These are phyloP conservation scores for Centruroides sculpturatus DNA, from an alignment of 1,140 invertebrate species.

Conservation along the genomic window DNA sequence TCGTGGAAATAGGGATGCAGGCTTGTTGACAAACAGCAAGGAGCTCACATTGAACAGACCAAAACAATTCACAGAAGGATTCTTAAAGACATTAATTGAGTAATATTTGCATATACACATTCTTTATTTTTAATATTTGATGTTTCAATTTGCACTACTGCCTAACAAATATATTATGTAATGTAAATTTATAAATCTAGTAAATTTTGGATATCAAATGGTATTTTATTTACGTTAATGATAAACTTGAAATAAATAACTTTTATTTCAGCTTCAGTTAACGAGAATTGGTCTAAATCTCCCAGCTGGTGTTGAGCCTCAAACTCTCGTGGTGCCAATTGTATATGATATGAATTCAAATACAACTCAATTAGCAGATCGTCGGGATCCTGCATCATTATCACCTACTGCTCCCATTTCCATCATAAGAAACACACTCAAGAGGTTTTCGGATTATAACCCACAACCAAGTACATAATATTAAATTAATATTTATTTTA, in stretches of 20 bases:
- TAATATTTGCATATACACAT: too few species aligned
- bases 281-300: constrained; percentile 51
- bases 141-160: too few species aligned
- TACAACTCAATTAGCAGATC: constrained; percentile 62
- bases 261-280: constrained; percentile 56
- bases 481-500: not conserved
- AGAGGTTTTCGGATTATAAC: constrained; percentile 51
- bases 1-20: too few species aligned
- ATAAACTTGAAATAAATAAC: not conserved
- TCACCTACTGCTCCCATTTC: constrained; percentile 28
- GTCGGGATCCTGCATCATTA: constrained; percentile 28
- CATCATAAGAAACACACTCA: constrained; percentile 48
- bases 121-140: too few species aligned
- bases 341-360: constrained; percentile 77
- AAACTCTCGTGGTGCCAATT: constrained; percentile 66
- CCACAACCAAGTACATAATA: constrained; percentile 31
- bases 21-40: too few species aligned
- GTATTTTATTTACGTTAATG: too few species aligned
- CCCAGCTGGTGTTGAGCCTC: constrained; percentile 48
- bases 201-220: too few species aligned
- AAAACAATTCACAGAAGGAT: too few species aligned
- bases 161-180: too few species aligned
- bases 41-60: too few species aligned
- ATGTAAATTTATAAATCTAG: too few species aligned
- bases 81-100: too few species aligned